These are phyloP conservation scores for Holcopasites calliopsidis DNA, from an alignment of 1,140 invertebrate genomes.

Conservation along the genomic window DNA sequence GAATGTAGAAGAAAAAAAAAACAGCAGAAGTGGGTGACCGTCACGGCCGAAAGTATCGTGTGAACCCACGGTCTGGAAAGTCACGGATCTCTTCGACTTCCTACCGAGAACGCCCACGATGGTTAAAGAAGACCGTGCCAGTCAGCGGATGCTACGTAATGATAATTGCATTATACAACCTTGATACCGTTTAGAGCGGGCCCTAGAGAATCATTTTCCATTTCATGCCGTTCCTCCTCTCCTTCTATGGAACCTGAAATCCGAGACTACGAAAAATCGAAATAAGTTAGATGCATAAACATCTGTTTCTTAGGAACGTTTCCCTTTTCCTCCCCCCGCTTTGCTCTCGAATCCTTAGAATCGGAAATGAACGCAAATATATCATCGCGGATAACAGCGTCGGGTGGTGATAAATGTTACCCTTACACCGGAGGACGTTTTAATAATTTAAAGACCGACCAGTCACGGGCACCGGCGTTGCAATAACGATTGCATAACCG, in stretches of 20 bases:
- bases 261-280: constrained; percentile 5
- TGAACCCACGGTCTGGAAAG: constrained; percentile 3
- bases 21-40: constrained; percentile 11
- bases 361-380: constrained; percentile 21
- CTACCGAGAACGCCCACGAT: constrained; percentile 43
- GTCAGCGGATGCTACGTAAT: constrained; percentile 51
- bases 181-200: constrained; percentile 22
- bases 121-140: constrained; percentile 48
- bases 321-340: too few relatives aligned
- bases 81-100: constrained; percentile 43
- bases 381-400: constrained; percentile 16
- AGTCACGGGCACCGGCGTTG: constrained; percentile 38
- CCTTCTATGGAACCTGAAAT: not conserved
- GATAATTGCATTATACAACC: constrained; percentile 60
- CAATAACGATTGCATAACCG: constrained; percentile 52
- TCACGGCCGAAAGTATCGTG: constrained; percentile 49
- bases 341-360: constrained; percentile 27
- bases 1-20: not conserved
- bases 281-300: constrained; percentile 1
- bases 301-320: not conserved
- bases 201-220: constrained; percentile 51
- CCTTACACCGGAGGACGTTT: constrained; percentile 4
- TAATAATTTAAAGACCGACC: constrained; percentile 39
- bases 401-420: too few relatives aligned
- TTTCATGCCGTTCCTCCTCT: too few relatives aligned